Base-by-base conservation (phyloP, 1,140 invertebrate genomes). In the Brevipalpus yothersi region DNA sequence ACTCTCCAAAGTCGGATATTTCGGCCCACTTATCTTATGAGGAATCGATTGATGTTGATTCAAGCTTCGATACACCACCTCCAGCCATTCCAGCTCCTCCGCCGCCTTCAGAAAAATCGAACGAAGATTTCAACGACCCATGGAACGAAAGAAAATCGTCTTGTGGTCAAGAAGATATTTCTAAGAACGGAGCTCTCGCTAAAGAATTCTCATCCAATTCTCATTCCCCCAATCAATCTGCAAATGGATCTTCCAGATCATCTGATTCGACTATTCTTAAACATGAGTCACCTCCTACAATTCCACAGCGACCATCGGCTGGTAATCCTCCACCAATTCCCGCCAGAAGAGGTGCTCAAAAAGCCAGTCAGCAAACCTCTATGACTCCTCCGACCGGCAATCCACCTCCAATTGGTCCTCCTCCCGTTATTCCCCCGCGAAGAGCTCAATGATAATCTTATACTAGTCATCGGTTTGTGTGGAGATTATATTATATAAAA, bases 21-120 rank as follows among this genome's bases (percentile, higher is more conserved):
- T 54, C 23, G 49, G 57, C 42, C 58, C 17, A 56, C 7, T 17
- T 11, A 41, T 12, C 19, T 12, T 39, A 41, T 12, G 47, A 42
- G 19, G 19, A 40, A 23, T 31, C 53, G 9, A 31, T n/a, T 23
- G 7, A 10, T 21, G 23, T 15, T 11, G 51, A 62, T 2, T 23
- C 45, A 40, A 13, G 53, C 23, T 61, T 63, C 49, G 13, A 61
- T 58, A 57, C 40, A 23, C 23, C 59, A n/a, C 54, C 58, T n/a
- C 57, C 58, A 19, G 5, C 39, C 19, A 40, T 56, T 4, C 43
- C 62, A 13, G 23, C 53, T 31, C 57, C 58, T 4, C n/a, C 51
- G 2, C 49, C 47, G 31, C 47, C 41, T 23, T 42, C 47, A 31
- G 45, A 17, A 7, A 11, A 39, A 51, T n/a, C 40, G 41, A 41